phyloP scores from a whole-genome alignment of 2,797 vertebrate species.

The Cheirogaleus major region DNA sequence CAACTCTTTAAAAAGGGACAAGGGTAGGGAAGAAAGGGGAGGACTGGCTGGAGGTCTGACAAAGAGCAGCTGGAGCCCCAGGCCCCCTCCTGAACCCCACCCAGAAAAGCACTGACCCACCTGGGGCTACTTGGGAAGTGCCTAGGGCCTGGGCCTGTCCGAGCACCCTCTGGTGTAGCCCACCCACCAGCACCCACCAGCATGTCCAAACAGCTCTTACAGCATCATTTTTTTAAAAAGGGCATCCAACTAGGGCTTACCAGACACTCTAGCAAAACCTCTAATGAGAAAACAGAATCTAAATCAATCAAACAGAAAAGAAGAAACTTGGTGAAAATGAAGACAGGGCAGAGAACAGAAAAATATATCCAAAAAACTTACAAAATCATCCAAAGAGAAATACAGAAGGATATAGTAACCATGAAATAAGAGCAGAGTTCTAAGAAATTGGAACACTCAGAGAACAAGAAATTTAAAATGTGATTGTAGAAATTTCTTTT shows the following conservation, averaged over 20 bases:
- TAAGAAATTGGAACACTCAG: neutral
- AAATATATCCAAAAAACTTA: neutral
- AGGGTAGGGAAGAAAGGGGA: neutral
- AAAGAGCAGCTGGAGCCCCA: neutral
- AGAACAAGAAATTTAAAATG: neutral
- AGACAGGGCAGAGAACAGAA: neutral
- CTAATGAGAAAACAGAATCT: neutral
- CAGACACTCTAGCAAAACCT: neutral
- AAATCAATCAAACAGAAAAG: neutral
- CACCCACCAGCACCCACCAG: neutral
- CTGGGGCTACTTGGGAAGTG: neutral
- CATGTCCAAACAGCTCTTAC: neutral
- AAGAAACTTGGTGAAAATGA: neutral
- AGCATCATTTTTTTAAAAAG: neutral
- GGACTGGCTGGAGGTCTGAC: neutral
- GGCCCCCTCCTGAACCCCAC: neutral
- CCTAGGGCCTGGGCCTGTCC: too few relatives aligned
- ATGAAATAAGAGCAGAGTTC: neutral
- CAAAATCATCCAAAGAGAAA: neutral
- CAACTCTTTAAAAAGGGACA: neutral
- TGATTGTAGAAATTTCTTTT: too few relatives aligned
- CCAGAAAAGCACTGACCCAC: rapidly evolving
- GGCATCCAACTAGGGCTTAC: neutral
- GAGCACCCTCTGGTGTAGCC: neutral
- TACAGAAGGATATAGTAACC: neutral